A percentile compares a stretch with the other conserved stretches of the same genome.
Conservation (phyloP, 2,888 invertebrate species). For the Eupithecia abbreviata region DNA sequence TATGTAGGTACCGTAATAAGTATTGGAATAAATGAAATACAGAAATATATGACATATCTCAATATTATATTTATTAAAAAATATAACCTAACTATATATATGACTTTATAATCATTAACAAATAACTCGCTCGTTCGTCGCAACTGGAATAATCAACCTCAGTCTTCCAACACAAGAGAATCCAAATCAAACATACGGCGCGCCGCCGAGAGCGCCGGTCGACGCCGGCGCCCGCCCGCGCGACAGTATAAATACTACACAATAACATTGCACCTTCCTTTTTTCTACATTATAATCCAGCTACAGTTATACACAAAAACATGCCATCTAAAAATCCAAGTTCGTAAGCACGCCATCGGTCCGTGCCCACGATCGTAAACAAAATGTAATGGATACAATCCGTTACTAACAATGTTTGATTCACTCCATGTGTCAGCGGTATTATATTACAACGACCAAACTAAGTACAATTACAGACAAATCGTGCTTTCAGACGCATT, state of each 20-base stretch:
- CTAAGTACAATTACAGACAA: slow-evolving; percentile 58
- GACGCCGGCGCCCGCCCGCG: slow-evolving; percentile 29
- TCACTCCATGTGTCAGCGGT: slow-evolving; percentile 48
- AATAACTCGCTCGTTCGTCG: slow-evolving; percentile 81
- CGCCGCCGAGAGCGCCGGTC: slow-evolving; percentile 51
- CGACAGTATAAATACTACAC: slow-evolving; percentile 63
- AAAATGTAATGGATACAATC: slow-evolving; percentile 55
- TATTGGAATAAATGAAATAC: slow-evolving; percentile 55
- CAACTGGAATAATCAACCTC: slow-evolving; percentile 83
- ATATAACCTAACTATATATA: slow-evolving; percentile 84
- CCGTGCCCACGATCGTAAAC: slow-evolving; percentile 48
- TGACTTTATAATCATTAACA: slow-evolving; percentile 84
- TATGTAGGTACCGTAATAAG: slow-evolving; percentile 7
- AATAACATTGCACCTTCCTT: slow-evolving; percentile 82
- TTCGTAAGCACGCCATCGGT: slow-evolving; percentile 48
- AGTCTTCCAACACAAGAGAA: slow-evolving; percentile 82
- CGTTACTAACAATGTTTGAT: slow-evolving; percentile 58
- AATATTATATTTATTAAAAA: slow-evolving; percentile 85
- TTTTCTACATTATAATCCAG: slow-evolving; percentile 67
- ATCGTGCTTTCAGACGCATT: slow-evolving; percentile 36
- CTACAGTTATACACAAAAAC: slow-evolving; percentile 71
- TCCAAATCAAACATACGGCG: slow-evolving; percentile 69
- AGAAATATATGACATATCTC: slow-evolving; percentile 80
- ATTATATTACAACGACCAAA: slow-evolving; percentile 50
- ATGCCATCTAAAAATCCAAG: slow-evolving; percentile 64